A percentile compares a stretch with the other conserved stretches of the same genome.
phyloP scores from a whole-genome alignment of 2,113 vertebrate species.

The Gorsachius goisagi region DNA sequence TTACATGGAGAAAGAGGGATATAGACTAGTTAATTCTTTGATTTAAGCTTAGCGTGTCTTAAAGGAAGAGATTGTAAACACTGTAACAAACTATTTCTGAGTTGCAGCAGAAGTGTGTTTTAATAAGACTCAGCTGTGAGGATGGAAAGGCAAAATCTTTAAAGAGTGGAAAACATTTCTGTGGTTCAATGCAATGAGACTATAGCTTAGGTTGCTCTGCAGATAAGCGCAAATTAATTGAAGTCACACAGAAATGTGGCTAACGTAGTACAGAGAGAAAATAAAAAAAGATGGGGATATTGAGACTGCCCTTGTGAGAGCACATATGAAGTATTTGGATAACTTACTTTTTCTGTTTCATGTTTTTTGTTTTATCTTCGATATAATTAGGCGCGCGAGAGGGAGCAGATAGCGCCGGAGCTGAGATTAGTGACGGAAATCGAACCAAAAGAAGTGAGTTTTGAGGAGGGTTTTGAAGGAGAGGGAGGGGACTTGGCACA shows the following conservation, averaged over 20 bases:
- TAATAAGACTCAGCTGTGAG: neutral
- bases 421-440: constrained; percentile 76
- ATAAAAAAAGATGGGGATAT: neutral
- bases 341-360: constrained; percentile 71
- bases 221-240: neutral
- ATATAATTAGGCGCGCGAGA: constrained; percentile 71
- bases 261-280: neutral
- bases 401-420: constrained; percentile 75
- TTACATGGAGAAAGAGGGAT: neutral
- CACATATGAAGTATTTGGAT: constrained; percentile 47
- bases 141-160: neutral
- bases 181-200: neutral
- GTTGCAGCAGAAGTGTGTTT: neutral
- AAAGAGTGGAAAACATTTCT: neutral
- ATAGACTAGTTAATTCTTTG: neutral
- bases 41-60: neutral
- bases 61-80: neutral
- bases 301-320: constrained; percentile 53
- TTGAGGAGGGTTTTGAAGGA: constrained; percentile 72
- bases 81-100: neutral
- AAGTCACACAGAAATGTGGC: neutral
- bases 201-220: neutral
- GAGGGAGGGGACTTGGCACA: constrained; percentile 69
- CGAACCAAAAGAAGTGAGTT: constrained; percentile 74
- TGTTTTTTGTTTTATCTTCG: constrained; percentile 73